Evolutionary conservation across 2,888 invertebrate species (phyloP), one percentile per base, ranked within the genome.

Genomic region (Automeris io): DNA sequence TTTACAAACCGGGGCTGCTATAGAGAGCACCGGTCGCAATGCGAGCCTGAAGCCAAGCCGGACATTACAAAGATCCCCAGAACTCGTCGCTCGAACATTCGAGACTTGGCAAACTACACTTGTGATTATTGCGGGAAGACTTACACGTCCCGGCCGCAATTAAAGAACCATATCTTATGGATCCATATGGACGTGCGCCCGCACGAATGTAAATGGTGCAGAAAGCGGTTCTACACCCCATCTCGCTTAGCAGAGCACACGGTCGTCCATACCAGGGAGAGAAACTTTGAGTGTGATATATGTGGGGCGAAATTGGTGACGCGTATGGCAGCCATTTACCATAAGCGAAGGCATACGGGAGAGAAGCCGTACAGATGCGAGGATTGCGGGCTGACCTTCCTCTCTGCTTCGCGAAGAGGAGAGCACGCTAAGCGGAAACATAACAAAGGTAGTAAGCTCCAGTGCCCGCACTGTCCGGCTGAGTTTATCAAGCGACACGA

Each of bases 271-370:
- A 87, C 88, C 0, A 70, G 87, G 8, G 86, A 67, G 32, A 67
- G 88, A 43, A 88, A 87, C 33, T 89, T 83, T 47, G 78, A 73
- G 45, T 89, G 89, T 42, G 82, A 87, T 39, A 72, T 88, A 35
- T 89, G 89, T 54, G 76, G 82, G 8, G 81, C 76, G 13, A 78
- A 73, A 54, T 54, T 86, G 0, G 83, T 83, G 1, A 72, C 82
- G 8, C 78, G 76, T 47, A 83, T 81, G 80, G 86, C 87, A 2
- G 75, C 73, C 1, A 73, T 81, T 1, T 85, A 87, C 47, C 87
- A 87, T 37, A 71, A 77, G 47, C 61, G 87, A 5, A 46, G 85
- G 9, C 87, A 87, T 34, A 87, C 87, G 0, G 87, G 87, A 0
- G 87, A 87, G 39, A 69, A 70, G 37, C 87, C 87, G 0, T 85